Evolutionary conservation across 2,113 vertebrate genomes (phyloP).

Genomic region (Gadus macrocephalus): DNA sequence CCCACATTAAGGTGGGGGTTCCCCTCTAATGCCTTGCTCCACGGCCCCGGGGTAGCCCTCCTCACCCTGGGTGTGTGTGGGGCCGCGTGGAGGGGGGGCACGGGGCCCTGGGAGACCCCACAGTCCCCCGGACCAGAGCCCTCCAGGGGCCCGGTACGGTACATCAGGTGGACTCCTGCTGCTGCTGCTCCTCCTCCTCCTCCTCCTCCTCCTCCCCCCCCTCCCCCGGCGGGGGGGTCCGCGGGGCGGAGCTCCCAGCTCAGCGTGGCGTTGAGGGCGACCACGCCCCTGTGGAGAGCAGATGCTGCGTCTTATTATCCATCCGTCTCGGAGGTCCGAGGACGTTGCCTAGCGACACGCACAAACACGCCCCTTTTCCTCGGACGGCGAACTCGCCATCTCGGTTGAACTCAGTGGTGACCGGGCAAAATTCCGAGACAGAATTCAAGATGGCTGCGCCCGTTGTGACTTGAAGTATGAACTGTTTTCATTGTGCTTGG

Average conservation of each 20-base stretch:
- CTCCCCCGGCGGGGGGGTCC: slow-evolving; percentile 9
- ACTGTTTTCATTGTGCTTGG: too few species aligned
- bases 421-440: too few species aligned
- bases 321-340: too few species aligned
- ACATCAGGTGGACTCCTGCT: slow-evolving; percentile 48
- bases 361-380: too few species aligned
- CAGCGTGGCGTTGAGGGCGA: slow-evolving; percentile 73
- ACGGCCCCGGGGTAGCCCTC: neutral
- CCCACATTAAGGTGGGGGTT: too few species aligned
- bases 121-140: slow-evolving; percentile 62
- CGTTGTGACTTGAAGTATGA: too few species aligned
- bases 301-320: too few species aligned
- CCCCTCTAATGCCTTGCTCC: neutral
- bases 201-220: neutral
- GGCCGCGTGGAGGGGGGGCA: slow-evolving; percentile 29
- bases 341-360: too few species aligned
- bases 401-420: too few species aligned
- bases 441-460: too few species aligned
- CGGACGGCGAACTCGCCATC: too few species aligned
- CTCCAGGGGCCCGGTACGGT: slow-evolving; percentile 37
- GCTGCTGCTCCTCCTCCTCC: neutral
- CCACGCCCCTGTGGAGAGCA: slow-evolving; percentile 69
- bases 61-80: slow-evolving; percentile 59
- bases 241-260: slow-evolving; percentile 76
- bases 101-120: slow-evolving; percentile 54